Base-by-base conservation (phyloP, 2,797 vertebrate species). In the Todus mexicanus region DNA sequence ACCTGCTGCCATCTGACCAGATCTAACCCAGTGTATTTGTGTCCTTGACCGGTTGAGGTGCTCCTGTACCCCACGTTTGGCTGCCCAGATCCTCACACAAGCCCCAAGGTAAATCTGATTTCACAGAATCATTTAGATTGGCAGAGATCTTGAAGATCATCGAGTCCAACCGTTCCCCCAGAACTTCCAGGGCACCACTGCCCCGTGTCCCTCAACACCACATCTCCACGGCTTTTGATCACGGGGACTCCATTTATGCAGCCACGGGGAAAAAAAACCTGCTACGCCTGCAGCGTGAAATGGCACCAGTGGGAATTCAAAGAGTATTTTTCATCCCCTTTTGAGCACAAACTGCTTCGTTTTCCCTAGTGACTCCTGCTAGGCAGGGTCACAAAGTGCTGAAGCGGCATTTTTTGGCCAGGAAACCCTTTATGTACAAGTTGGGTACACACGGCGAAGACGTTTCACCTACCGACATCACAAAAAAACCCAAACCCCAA, bases 21-120 rank as follows among this genome's bases (percentile, higher is more conserved):
- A 38, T 27, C n/a, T 33, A 65, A 38, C n/a, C 19, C 45, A 20
- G 33, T 1, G 3, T 26, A 18, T 57, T 31, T 25, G 19, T 38
- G n/a, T 8, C 42, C 50, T 50, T 3, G 9, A 6, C 22, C 7
- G 42, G 23, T 4, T 10, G 25, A 76, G 59, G 21, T 8, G 70
- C 21, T 38, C 45, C 66, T 15, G 20, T 15, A n/a, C 5, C 29
- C 4, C 9, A 1, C 3, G 31, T 4, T 23, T n/a, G 29, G 12
- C 22, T 17, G 35, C 12, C 26, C 3, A 1, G 27, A 20, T 21
- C n/a, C 33, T 26, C 4, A 18, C 3, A 2, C n/a, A 12, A 72
- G 14, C 35, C 54, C 10, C 40, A 9, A 2, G 7, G 31, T 22
- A 19, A 40, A 35, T 31, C 40, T 4, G 0, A 14, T 20, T 35